phyloP scores from a whole-genome alignment of 2,888 invertebrate genomes.

The Helicoverpa assulta region DNA sequence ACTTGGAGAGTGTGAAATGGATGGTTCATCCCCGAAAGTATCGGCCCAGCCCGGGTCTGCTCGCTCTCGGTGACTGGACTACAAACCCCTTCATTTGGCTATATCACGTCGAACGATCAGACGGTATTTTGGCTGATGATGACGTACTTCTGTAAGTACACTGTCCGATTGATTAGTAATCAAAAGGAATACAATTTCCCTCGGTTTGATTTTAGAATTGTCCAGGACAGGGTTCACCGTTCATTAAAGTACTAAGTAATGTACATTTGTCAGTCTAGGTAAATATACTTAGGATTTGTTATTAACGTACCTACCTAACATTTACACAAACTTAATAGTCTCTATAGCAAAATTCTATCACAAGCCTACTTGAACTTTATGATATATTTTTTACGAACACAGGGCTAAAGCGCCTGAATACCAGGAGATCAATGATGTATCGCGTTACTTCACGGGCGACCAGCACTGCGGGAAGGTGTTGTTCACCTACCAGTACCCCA shows the following conservation, averaged over 20 bases:
- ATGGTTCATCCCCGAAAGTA: constrained; percentile 67
- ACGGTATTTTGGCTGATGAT: constrained; percentile 76
- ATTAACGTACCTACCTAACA: no score
- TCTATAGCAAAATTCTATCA: no score
- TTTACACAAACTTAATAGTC: no score
- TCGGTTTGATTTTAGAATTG: no score
- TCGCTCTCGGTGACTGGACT: constrained; percentile 78
- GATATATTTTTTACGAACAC: constrained; percentile 4
- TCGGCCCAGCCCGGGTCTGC: constrained; percentile 68
- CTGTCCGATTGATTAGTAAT: no score
- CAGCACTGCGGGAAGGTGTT: constrained; percentile 80
- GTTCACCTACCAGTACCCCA: constrained; percentile 83
- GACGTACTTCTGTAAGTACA: constrained; percentile 77
- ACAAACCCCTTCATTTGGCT: constrained; percentile 78
- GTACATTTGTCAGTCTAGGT: no score
- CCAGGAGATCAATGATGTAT: constrained; percentile 83
- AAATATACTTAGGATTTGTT: no score
- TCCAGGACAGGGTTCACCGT: no score
- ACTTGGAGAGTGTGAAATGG: constrained; percentile 78
- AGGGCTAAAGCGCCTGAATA: constrained; percentile 78
- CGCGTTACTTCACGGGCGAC: constrained; percentile 78
- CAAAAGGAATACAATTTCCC: no score
- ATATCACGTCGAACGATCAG: constrained; percentile 76
- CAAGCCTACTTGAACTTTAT: no score
- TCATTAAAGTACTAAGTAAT: no score